Evolutionary conservation across 2,797 vertebrate genomes (phyloP).

Genomic region (Columba guinea): DNA sequence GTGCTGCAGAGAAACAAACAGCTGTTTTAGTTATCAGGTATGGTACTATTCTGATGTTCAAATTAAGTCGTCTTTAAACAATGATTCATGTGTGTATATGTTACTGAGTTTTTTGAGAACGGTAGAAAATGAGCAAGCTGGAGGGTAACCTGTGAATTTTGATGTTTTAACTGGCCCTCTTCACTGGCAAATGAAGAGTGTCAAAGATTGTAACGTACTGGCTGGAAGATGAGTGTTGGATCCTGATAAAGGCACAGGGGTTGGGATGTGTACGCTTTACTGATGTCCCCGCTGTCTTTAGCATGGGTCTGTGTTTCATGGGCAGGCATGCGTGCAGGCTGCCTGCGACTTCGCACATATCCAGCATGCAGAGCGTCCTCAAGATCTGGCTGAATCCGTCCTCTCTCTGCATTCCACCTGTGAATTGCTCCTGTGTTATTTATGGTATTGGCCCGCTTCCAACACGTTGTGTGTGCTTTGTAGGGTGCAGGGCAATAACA

Average conservation of each 20-base stretch:
- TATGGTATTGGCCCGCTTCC: slow-evolving; percentile 1
- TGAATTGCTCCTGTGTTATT: slow-evolving; percentile 1
- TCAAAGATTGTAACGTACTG: not conserved
- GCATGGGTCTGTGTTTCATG: not conserved
- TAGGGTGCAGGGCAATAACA: slow-evolving; percentile 21
- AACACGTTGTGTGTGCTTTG: not conserved
- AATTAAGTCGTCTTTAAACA: not conserved
- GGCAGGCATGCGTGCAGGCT: not conserved
- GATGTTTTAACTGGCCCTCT: accelerated
- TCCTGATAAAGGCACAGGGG: not conserved
- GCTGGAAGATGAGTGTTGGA: not conserved
- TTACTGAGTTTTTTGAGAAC: not conserved
- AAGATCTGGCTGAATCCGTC: slow-evolving; percentile 17
- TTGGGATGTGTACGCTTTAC: not conserved
- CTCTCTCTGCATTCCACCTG: slow-evolving; percentile 42
- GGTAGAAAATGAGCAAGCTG: not conserved
- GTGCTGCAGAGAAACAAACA: not conserved
- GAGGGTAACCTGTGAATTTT: not conserved
- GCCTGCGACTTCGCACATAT: not conserved
- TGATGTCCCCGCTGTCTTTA: not conserved
- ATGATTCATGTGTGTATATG: not conserved
- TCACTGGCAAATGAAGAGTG: not conserved
- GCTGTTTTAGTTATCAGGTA: not conserved
- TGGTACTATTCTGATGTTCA: not conserved
- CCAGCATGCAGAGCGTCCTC: not conserved